Percentiles rank a stretch among this genome's conserved stretches.
phyloP scores from a whole-genome alignment of 2,888 invertebrate species.

The Drosophila borborema region DNA sequence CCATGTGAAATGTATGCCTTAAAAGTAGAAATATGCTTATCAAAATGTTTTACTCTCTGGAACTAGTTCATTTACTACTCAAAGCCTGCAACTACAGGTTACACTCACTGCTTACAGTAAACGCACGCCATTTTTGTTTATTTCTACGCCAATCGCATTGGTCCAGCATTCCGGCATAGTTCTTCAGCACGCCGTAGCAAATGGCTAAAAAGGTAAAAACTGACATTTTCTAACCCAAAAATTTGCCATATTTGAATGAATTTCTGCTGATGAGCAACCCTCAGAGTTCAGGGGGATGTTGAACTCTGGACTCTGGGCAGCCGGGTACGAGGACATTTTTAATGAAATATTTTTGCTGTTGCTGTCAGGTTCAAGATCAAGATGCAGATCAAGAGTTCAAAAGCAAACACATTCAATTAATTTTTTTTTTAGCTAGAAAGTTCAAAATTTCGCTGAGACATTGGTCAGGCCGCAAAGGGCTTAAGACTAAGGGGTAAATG shows the following conservation, averaged over 20 bases:
- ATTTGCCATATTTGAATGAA: constrained; percentile 55
- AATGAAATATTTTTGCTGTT: constrained; percentile 56
- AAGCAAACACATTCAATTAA: constrained; percentile 68
- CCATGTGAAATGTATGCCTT: background rate
- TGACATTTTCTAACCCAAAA: constrained; percentile 75
- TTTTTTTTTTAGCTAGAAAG: constrained; percentile 46
- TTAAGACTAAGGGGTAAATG: background rate
- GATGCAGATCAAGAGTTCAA: constrained; percentile 61
- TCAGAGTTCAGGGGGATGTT: constrained; percentile 45
- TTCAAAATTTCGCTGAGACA: constrained; percentile 59
- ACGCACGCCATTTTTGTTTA: constrained; percentile 26
- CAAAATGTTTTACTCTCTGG: background rate
- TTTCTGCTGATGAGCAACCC: constrained; percentile 25
- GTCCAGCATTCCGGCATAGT: constrained; percentile 35
- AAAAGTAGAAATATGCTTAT: too few relatives aligned
- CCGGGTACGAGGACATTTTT: constrained; percentile 57
- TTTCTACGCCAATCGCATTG: constrained; percentile 29
- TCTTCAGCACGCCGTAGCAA: background rate
- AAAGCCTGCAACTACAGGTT: background rate
- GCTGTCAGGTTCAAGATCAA: constrained; percentile 40
- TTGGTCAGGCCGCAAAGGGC: constrained; percentile 41
- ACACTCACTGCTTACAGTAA: background rate
- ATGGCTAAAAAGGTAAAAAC: constrained; percentile 28
- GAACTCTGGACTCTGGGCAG: constrained; percentile 6
- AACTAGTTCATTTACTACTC: background rate